These are phyloP conservation scores for Python bivittatus DNA, from an alignment of 2,113 vertebrate genomes.

Conservation along the genomic window DNA sequence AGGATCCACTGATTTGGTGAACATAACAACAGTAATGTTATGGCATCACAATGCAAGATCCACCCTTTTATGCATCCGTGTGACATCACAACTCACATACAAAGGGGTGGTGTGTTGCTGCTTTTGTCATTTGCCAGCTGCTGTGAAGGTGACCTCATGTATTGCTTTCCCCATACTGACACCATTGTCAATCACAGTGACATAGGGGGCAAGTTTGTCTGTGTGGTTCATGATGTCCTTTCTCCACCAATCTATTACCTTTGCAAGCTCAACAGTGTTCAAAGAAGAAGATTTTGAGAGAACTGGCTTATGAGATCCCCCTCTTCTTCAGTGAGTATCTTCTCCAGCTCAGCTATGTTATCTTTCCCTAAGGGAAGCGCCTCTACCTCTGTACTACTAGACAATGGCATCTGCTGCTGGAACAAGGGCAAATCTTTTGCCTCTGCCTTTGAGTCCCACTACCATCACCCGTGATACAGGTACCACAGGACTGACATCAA, in stretches of 20 bases:
- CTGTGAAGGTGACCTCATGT: background rate
- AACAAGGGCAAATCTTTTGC: background rate
- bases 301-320: too few relatives aligned
- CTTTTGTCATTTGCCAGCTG: background rate
- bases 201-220: background rate
- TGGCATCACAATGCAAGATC: background rate
- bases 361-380: background rate
- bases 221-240: background rate
- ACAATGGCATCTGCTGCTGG: background rate
- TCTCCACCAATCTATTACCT: too few relatives aligned
- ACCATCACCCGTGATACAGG: background rate
- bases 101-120: background rate
- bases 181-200: background rate
- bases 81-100: background rate
- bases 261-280: too few relatives aligned
- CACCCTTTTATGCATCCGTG: background rate
- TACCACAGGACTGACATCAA: background rate
- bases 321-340: too few relatives aligned
- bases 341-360: background rate
- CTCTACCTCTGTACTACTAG: background rate
- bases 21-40: background rate
- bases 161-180: background rate
- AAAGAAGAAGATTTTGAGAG: too few relatives aligned
- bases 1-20: background rate
- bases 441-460: background rate